phyloP scores from a whole-genome alignment of 2,797 vertebrate genomes.

The Craterocephalus amniculus region DNA sequence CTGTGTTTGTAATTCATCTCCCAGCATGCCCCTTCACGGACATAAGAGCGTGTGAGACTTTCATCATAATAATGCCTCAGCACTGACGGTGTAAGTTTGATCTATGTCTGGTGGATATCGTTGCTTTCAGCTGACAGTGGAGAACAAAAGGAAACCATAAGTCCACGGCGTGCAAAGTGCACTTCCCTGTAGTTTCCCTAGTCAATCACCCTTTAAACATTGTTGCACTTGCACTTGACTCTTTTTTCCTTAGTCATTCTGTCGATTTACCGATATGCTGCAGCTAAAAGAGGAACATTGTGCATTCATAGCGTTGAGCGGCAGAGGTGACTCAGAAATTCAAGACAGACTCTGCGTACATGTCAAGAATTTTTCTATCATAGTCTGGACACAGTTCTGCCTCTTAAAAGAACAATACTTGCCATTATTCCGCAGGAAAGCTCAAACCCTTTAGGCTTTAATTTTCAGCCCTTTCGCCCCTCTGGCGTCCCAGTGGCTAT shows the following conservation, averaged over 20 bases:
- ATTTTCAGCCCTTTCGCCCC: slow-evolving; percentile 57
- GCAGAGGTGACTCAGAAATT: slow-evolving; percentile 43
- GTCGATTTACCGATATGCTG: slow-evolving; percentile 46
- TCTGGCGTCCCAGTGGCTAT: slow-evolving; percentile 49
- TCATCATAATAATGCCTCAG: slow-evolving; percentile 39
- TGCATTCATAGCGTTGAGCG: slow-evolving; percentile 40
- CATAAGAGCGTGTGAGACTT: slow-evolving; percentile 40
- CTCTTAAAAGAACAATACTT: slow-evolving; percentile 60
- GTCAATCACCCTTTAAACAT: slow-evolving; percentile 34
- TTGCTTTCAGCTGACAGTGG: slow-evolving; percentile 15
- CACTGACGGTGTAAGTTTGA: slow-evolving; percentile 26
- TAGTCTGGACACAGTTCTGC: slow-evolving; percentile 44
- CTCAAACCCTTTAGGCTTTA: slow-evolving; percentile 53
- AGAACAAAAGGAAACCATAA: slow-evolving; percentile 26
- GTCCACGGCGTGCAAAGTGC: slow-evolving; percentile 26
- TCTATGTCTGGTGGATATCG: slow-evolving; percentile 39
- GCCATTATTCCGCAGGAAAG: slow-evolving; percentile 59
- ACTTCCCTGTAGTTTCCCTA: slow-evolving; percentile 29
- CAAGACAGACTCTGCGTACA: slow-evolving; percentile 44
- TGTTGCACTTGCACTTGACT: neutral
- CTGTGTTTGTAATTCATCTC: slow-evolving; percentile 64
- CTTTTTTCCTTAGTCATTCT: slow-evolving; percentile 32
- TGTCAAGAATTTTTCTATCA: slow-evolving; percentile 50
- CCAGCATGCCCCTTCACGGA: slow-evolving; percentile 45
- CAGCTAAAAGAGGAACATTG: slow-evolving; percentile 53